Evolutionary conservation across 2,113 vertebrate genomes (phyloP), one percentile per base, ranked within the genome.

Genomic region (Calidris pygmaea): DNA sequence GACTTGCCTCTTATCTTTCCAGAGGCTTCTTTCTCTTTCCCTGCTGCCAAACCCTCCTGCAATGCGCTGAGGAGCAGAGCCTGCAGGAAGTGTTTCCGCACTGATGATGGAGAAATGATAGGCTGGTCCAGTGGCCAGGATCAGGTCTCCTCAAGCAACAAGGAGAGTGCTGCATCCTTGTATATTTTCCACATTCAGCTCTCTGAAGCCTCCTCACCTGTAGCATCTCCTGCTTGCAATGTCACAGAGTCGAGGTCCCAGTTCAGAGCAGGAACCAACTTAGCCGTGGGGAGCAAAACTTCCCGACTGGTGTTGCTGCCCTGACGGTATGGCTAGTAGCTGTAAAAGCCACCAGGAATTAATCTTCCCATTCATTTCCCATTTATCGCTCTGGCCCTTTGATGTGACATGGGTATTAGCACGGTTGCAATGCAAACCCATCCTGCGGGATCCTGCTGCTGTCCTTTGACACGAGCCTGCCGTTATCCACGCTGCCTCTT

Each of bases 141-240:
- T 29, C 19, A 30, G 23, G 27, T 52, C 72, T 34, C 26, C 26
- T 81, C 34, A 43, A 48, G 24, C 48, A 78, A 37, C 27, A 53
- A 52, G 30, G 19, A 45, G 14, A 32, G 39, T 68, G 30, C 43
- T 66, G n/a, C 48, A 22, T 76, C 59, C 59, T 72, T 4, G 4
- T 2, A 1, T 35, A 4, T 70, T 73, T 83, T 70, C 34, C 59
- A 52, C 10, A 3, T 52, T 37, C 29, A 17, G 23, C 7, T 58
- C 39, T 73, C 68, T 0, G 0, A 58, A 73, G 22, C 24, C 21
- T 39, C 27, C 53, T 83, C 21, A 19, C 35, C 21, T 65, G 34
- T n/a, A 48, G 34, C 0, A 0, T 63, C 68, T 53, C 53, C 67
- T 70, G 34, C 17, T n/a, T 58, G 39, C 3, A 0, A 2, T 35